phyloP scores from a whole-genome alignment of 2,888 invertebrate species.

The Drosophila neonasuta region DNA sequence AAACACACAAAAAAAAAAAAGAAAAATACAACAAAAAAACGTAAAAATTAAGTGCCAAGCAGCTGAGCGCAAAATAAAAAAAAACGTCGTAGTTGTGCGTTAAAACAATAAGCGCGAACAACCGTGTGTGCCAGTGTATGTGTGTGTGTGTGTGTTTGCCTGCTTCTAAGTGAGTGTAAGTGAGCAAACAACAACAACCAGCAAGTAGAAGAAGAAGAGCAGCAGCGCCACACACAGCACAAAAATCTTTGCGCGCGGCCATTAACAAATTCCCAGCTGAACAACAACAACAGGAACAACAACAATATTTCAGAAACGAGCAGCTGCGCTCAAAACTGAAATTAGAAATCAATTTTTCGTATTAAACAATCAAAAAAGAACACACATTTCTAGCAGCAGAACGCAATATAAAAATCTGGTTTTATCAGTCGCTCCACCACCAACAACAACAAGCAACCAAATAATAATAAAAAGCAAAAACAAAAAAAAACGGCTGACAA shows the following conservation, averaged over 20 bases:
- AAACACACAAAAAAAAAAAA: slow-evolving; percentile 31
- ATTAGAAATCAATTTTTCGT: slow-evolving; percentile 70
- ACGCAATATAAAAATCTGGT: slow-evolving; percentile 72
- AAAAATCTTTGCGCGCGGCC: slow-evolving; percentile 61
- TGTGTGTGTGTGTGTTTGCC: slow-evolving; percentile 34
- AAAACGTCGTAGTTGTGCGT: slow-evolving; percentile 76
- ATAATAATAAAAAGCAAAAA: slow-evolving; percentile 37
- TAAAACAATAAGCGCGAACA: slow-evolving; percentile 66
- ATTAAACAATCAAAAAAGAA: slow-evolving; percentile 51
- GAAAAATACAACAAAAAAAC: slow-evolving; percentile 33
- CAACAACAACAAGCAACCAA: slow-evolving; percentile 35
- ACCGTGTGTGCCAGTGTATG: slow-evolving; percentile 21
- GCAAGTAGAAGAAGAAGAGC: slow-evolving; percentile 33
- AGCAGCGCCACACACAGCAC: slow-evolving; percentile 37
- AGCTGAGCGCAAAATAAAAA: slow-evolving; percentile 59
- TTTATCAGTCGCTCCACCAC: slow-evolving; percentile 63
- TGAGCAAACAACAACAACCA: slow-evolving; percentile 66
- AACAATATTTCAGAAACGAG: slow-evolving; percentile 20
- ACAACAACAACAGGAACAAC: slow-evolving; percentile 30
- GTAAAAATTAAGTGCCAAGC: slow-evolving; percentile 55
- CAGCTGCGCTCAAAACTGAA: slow-evolving; percentile 59
- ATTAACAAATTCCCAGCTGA: slow-evolving; percentile 58
- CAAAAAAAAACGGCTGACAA: slow-evolving; percentile 51
- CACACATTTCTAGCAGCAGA: slow-evolving; percentile 34
- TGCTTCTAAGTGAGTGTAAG: slow-evolving; percentile 31